Evolutionary conservation across 2,797 vertebrate species (phyloP).

Genomic region (Tachyglossus aculeatus): DNA sequence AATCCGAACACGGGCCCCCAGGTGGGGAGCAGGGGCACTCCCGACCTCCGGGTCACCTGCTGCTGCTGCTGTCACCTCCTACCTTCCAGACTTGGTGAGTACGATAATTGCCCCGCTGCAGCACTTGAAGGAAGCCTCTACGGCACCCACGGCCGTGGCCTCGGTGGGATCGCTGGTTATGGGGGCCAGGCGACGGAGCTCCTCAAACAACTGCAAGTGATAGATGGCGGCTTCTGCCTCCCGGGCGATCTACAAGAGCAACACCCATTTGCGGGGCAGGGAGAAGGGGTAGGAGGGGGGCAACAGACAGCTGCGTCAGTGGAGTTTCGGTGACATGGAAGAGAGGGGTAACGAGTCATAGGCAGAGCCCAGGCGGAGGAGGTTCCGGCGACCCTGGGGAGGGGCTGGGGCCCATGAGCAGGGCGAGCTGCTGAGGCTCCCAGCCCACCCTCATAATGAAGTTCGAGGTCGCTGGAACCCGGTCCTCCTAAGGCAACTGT

Average conservation of each 20-base stretch:
- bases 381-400: background rate
- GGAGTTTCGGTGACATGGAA: background rate
- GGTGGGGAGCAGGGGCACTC: too few relatives aligned
- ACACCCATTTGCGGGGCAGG: conserved; percentile 65
- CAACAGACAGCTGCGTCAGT: conserved; percentile 64
- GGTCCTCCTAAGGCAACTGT: background rate
- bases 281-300: conserved; percentile 37
- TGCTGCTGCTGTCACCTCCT: conserved; percentile 68
- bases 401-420: background rate
- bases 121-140: conserved; percentile 98
- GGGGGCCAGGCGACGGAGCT: conserved; percentile 89
- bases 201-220: conserved; percentile 97
- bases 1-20: too few relatives aligned
- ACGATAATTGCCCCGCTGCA: conserved; percentile 96
- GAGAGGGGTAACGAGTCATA: conserved; percentile 3
- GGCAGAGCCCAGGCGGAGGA: conserved; percentile 10
- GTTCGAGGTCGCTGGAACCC: background rate
- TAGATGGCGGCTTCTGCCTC: conserved; percentile 98
- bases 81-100: conserved; percentile 97
- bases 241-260: conserved; percentile 89
- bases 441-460: too few relatives aligned
- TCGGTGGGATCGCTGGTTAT: conserved; percentile 97
- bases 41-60: too few relatives aligned
- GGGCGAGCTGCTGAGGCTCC: background rate
- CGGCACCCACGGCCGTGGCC: conserved; percentile 90